Base-by-base conservation (phyloP, 2,113 vertebrate species). In the Hypomesus transpacificus region DNA sequence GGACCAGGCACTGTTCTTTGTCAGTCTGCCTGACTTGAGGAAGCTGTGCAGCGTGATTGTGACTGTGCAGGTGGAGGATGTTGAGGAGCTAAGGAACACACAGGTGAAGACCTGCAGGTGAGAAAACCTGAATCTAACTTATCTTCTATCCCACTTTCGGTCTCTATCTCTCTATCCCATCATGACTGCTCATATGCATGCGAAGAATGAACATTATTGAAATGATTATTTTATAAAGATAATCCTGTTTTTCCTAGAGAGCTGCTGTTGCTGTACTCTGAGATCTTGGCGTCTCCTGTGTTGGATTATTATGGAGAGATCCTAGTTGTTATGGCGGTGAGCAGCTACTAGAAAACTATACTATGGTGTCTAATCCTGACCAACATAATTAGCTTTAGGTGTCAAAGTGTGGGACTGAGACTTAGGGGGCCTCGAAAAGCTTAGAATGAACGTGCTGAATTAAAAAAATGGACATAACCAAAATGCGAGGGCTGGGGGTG, bases 61-160 rank as follows among this genome's bases (percentile, higher is more conserved):
- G 66, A 84, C 70, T 9, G 16, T 94, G 77, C 82, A 60, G 56
- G 59, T 67, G 24, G 63, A 46, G 58, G 65, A 72, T 0, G 86
- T 88, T 75, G 17, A 68, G 28, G 91, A 91, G 51, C 54, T 83
- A 24, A 91, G 92, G 74, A 93, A 74, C 59, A 75, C 22, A 16
- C 94, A 95, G 78, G 75, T 93, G 77, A 93, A 89, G 80, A 88
- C 85, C 51, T 94, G 93, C 92, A 93, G 94, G 94, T 94, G 85
- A 86, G 60, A 56, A 11, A 22, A 22, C 1, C 34, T n/a, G 3
- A 13, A n/a, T 65, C 34, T n/a, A 46, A 46, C 39, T 46, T 46
- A 1, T 46, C 39, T 13, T 46, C 0, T 46, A 9, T 46, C 39
- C 39, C 9, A 46, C 8, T 46, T 46, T 46, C 39, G 7, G 9